Percentiles rank a stretch among this genome's conserved stretches.
Evolutionary conservation across 2,888 invertebrate species (phyloP).

Genomic region (Monochamus alternatus): DNA sequence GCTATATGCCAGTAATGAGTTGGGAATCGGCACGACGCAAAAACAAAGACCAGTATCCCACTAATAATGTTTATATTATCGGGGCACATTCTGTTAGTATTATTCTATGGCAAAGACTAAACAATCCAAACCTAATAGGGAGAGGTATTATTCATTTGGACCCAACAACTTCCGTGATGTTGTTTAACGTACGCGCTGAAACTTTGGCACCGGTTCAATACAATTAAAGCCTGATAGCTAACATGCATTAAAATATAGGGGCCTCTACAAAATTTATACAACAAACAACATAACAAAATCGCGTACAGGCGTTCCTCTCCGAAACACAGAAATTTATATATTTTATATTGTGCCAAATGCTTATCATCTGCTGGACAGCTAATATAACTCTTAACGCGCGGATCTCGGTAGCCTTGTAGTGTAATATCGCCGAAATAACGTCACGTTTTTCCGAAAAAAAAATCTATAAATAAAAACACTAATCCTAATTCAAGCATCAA

Average conservation of each 20-base stretch:
- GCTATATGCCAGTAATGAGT: not conserved
- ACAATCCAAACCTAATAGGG: slow-evolving; percentile 55
- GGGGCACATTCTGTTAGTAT: slow-evolving; percentile 41
- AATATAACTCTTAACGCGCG: slow-evolving; percentile 34
- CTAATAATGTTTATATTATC: slow-evolving; percentile 47
- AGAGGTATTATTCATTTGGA: slow-evolving; percentile 51
- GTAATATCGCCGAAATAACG: slow-evolving; percentile 19
- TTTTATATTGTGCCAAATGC: slow-evolving; percentile 43
- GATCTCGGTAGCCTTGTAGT: slow-evolving; percentile 17
- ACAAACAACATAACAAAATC: slow-evolving; percentile 35
- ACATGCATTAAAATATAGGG: slow-evolving; percentile 39
- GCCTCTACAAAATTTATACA: slow-evolving; percentile 34
- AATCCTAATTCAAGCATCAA: slow-evolving; percentile 1
- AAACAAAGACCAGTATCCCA: slow-evolving; percentile 34
- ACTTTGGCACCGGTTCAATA: slow-evolving; percentile 45
- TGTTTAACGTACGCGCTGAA: slow-evolving; percentile 31
- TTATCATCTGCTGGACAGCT: slow-evolving; percentile 38
- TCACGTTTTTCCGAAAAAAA: slow-evolving; percentile 8
- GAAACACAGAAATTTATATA: slow-evolving; percentile 37
- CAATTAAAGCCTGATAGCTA: slow-evolving; percentile 42
- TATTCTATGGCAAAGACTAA: slow-evolving; percentile 57
- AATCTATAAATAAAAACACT: slow-evolving; percentile 12
- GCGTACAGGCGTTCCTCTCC: slow-evolving; percentile 22
- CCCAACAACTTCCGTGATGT: slow-evolving; percentile 53
- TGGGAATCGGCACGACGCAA: slow-evolving; percentile 1